phyloP scores from a whole-genome alignment of 1,140 invertebrate species.

The Parasteatoda tepidariorum region DNA sequence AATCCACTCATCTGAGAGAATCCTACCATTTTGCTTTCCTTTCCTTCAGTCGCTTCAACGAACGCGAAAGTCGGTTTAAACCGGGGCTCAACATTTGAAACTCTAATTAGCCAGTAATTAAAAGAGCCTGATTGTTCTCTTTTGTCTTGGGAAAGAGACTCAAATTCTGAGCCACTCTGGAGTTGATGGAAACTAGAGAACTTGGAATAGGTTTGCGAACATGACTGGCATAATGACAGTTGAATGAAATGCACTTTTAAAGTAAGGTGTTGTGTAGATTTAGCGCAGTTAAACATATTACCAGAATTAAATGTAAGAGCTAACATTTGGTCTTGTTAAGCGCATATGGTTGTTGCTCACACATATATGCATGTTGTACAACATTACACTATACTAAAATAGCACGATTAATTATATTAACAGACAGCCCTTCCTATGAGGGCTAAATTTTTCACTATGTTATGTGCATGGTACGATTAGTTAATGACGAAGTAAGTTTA shows the following conservation, averaged over 20 bases:
- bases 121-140: constrained; percentile 46
- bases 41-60: constrained; percentile 25
- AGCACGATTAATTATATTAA: too few species aligned
- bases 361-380: too few species aligned
- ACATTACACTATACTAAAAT: too few species aligned
- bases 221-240: constrained; percentile 45
- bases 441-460: too few species aligned
- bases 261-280: constrained; percentile 3
- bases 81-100: constrained; percentile 45
- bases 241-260: background rate
- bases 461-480: too few species aligned
- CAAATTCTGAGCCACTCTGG: background rate
- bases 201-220: constrained; percentile 9
- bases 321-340: too few species aligned
- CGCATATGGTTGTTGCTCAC: too few species aligned
- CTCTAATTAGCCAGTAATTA: constrained; percentile 53
- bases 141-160: constrained; percentile 9
- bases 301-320: too few species aligned
- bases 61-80: constrained; percentile 40
- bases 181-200: too few species aligned
- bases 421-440: too few species aligned
- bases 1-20: constrained; percentile 8
- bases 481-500: too few species aligned
- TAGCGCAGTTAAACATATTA: constrained; percentile 1
- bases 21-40: constrained; percentile 22